These are phyloP conservation scores for Orthosia cruda DNA, from an alignment of 2,888 invertebrate species.

Conservation along the genomic window DNA sequence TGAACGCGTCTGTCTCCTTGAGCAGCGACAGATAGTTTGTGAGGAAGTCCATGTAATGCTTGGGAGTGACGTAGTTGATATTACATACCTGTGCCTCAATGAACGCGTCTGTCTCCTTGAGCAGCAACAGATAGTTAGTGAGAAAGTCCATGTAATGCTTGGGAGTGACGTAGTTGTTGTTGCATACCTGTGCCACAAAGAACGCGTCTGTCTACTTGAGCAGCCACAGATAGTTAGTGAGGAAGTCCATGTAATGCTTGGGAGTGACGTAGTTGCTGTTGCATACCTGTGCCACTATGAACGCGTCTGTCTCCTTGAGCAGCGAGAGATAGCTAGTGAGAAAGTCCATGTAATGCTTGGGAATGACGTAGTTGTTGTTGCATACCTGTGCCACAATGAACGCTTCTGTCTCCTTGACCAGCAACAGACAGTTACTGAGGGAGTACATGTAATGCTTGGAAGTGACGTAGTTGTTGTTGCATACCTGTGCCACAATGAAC, in stretches of 20 bases:
- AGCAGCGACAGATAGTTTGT: conserved; percentile 95
- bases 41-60: conserved; percentile 97
- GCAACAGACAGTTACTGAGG: too few relatives aligned
- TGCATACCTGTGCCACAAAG: conserved; percentile 89
- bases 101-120: conserved; percentile 94
- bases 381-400: too few relatives aligned
- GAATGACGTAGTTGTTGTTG: too few relatives aligned
- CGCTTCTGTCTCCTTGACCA: too few relatives aligned
- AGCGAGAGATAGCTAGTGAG: too few relatives aligned
- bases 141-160: conserved; percentile 98
- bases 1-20: conserved; percentile 93
- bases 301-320: too few relatives aligned
- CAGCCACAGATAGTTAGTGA: conserved; percentile 95
- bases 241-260: conserved; percentile 97
- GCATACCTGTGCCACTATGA: too few relatives aligned
- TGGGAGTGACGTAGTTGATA: conserved; percentile 97
- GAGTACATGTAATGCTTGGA: too few relatives aligned
- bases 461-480: too few relatives aligned
- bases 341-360: too few relatives aligned
- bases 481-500: too few relatives aligned
- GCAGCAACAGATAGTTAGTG: conserved; percentile 94
- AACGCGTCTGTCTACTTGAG: conserved; percentile 94
- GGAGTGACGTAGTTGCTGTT: conserved; percentile 91
- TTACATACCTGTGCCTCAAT: conserved; percentile 89
- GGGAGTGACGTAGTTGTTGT: conserved; percentile 97